A percentile compares a stretch with the other conserved stretches of the same genome.
Conservation (phyloP, 2,797 vertebrate genomes). For the Heliangelus exortis region DNA sequence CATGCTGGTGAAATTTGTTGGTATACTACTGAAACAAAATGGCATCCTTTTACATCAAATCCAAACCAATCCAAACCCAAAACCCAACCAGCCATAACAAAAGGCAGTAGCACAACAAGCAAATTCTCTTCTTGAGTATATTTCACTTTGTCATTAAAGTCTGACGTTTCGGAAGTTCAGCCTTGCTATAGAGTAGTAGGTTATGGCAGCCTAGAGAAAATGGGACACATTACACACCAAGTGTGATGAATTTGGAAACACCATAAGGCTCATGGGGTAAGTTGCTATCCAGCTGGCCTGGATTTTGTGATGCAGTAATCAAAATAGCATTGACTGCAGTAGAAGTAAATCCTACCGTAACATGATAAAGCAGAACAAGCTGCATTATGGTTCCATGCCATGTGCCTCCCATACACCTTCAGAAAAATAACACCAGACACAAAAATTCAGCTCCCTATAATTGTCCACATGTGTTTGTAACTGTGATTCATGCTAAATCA, state of each 20-base stretch:
- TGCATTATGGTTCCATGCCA: not conserved
- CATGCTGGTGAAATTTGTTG: not conserved
- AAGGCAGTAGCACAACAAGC: not conserved
- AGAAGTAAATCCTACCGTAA: not conserved
- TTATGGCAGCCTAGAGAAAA: not conserved
- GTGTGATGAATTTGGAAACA: not conserved
- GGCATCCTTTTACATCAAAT: not conserved
- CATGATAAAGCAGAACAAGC: not conserved
- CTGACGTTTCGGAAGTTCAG: not conserved
- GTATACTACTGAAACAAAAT: not conserved
- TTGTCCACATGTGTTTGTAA: rapidly evolving
- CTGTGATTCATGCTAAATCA: not conserved
- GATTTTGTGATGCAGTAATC: not conserved
- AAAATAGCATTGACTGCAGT: not conserved
- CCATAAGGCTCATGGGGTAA: not conserved
- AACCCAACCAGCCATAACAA: not conserved
- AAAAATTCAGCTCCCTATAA: not conserved
- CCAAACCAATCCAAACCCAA: not conserved
- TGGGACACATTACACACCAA: not conserved
- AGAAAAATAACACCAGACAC: not conserved
- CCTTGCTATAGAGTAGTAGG: not conserved
- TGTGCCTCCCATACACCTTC: not conserved
- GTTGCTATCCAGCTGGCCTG: not conserved
- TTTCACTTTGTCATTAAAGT: not conserved
- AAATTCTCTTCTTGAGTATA: not conserved